Evolutionary conservation across 2,797 vertebrate genomes (phyloP).

Genomic region (Cheirogaleus major): DNA sequence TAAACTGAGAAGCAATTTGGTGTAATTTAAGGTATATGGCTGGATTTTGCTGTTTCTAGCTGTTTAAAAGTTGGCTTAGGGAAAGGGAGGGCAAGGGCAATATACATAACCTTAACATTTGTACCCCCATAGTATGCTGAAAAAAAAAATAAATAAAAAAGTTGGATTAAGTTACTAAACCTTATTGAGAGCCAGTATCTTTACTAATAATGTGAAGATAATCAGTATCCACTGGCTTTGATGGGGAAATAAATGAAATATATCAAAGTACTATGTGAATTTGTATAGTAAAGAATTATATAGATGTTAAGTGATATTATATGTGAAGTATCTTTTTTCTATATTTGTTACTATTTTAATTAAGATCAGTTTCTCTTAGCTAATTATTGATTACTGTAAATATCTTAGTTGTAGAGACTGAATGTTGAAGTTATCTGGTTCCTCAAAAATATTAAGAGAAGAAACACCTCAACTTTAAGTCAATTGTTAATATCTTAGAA

Average conservation of each 20-base stretch:
- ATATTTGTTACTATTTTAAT: slow-evolving; percentile 13
- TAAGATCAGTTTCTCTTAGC: neutral
- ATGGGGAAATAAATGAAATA: neutral
- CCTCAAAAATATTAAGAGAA: slow-evolving; percentile 18
- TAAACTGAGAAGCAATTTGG: neutral
- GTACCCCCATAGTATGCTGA: too few relatives aligned
- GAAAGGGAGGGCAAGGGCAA: too few relatives aligned
- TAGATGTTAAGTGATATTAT: neutral
- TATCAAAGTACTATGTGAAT: neutral
- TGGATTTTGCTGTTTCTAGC: neutral
- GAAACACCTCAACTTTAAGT: neutral
- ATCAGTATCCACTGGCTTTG: neutral
- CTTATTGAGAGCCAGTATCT: neutral
- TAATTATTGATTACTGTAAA: slow-evolving; percentile 20
- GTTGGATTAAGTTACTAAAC: neutral
- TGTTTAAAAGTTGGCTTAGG: neutral
- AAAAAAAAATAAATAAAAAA: neutral
- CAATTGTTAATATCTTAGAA: neutral
- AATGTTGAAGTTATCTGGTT: neutral
- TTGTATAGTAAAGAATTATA: neutral
- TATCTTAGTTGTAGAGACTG: neutral
- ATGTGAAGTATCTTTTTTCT: neutral
- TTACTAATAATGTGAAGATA: neutral
- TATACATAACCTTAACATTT: too few relatives aligned
- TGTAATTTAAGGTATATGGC: neutral